Base-by-base conservation (phyloP, 2,888 invertebrate species). In the Lasius fuliginosus region DNA sequence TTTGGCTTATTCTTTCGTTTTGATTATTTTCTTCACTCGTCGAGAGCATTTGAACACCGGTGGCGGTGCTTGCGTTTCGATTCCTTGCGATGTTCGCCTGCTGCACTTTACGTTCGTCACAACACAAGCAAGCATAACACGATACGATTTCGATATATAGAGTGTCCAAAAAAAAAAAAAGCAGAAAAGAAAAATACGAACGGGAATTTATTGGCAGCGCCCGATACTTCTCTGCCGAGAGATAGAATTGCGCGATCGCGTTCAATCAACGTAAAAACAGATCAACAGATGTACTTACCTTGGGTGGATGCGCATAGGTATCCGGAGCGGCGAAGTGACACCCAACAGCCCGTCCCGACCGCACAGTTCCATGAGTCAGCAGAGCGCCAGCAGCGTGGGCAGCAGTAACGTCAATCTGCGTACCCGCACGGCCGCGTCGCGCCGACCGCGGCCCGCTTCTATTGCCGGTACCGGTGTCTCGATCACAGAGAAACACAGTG, bases 381-480 rank as follows among this genome's bases (percentile, higher is more conserved):
- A 96, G 93, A 96, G 96, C 94, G 96, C 94, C 94, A 96, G 96
- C 93, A 96, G 97, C 93, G 96, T 96, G 91, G 94, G 92, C 90
- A 94, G 94, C 92, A 94, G 94, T 93, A 94, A 92, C 90, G 94
- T 95, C 91, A 94, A 92, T 93, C 96, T 97, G 92, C 96, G 97
- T 92, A 96, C 96, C 92, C 96, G 96, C 93, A 95, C 96, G 93
- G 96, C 96, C 91, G 96, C 96, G 92, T 96, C 96, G 85, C 96
- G 97, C 94, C 97, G 97, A 95, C 98, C 97, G 92, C 96, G 98
- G 88, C 98, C 98, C 91, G 97, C 97, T 92, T 98, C 97, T 95
- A 98, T 98, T 94, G 98, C 98, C 91, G 97, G 98, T 93, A 98
- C 98, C 82, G 98, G 98, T 89, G 97, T 98, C 93, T 97, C 97